These are phyloP conservation scores for Listrodromus nycthemerus DNA, from an alignment of 2,888 invertebrate genomes.

Conservation along the genomic window DNA sequence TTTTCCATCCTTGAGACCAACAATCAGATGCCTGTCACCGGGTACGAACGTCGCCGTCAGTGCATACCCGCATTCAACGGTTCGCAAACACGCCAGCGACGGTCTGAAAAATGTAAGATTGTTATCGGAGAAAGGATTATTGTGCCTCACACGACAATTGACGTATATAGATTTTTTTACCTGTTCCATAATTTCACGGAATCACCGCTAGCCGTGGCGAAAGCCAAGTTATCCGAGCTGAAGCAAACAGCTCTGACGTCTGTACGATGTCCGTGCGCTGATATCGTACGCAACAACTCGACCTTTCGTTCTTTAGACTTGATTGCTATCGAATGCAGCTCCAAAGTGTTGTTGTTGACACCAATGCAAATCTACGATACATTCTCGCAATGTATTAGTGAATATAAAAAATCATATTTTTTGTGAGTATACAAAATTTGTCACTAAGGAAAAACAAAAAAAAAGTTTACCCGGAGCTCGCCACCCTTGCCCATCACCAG, in stretches of 20 bases:
- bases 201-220: constrained; percentile 94
- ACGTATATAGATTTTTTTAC: constrained; percentile 81
- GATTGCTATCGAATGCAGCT: constrained; percentile 87
- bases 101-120: constrained; percentile 82
- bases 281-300: constrained; percentile 88
- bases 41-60: constrained; percentile 93
- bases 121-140: constrained; percentile 12
- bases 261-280: constrained; percentile 93
- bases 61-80: constrained; percentile 89
- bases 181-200: constrained; percentile 98
- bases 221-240: constrained; percentile 95
- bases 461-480: constrained; percentile 87
- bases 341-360: constrained; percentile 91
- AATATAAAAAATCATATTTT: not conserved
- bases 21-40: constrained; percentile 95
- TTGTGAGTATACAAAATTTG: no score
- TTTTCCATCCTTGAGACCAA: constrained; percentile 94
- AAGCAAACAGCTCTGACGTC: constrained; percentile 95
- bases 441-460: not conserved
- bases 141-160: not conserved
- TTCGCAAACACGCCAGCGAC: constrained; percentile 87
- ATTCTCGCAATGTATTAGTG: not conserved
- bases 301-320: constrained; percentile 86
- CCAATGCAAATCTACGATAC: constrained; percentile 86
- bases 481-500: constrained; percentile 89